Conservation (phyloP, 1,140 invertebrate genomes). For the Lepidostoma basale region DNA sequence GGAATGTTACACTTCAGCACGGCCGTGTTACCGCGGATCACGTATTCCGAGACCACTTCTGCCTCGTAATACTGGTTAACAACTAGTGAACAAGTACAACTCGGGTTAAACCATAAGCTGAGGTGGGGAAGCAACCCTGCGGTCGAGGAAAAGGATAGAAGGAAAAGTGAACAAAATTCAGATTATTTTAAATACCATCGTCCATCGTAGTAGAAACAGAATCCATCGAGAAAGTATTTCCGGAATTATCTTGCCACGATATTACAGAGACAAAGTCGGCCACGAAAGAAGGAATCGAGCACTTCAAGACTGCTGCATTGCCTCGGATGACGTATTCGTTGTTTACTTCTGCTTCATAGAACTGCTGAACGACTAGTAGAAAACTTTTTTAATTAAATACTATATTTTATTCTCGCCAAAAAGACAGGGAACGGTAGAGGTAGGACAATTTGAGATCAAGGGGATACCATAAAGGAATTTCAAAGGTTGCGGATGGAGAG, state of each 20-base stretch:
- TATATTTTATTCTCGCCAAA: neutral
- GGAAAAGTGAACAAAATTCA: neutral
- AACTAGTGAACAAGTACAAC: constrained; percentile 64
- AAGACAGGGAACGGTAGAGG: neutral
- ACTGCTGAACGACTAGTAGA: constrained; percentile 79
- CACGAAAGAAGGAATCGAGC: constrained; percentile 90
- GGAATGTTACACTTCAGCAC: constrained; percentile 93
- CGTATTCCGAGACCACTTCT: constrained; percentile 90
- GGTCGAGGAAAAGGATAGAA: constrained; percentile 1
- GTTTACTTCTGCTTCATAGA: constrained; percentile 86
- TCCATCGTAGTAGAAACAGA: constrained; percentile 68
- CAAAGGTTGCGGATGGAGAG: neutral
- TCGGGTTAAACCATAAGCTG: neutral
- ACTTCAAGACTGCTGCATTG: constrained; percentile 90
- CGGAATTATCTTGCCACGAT: constrained; percentile 84
- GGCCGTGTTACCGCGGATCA: constrained; percentile 90
- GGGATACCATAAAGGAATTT: neutral
- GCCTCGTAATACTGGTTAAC: constrained; percentile 90
- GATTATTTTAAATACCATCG: constrained; percentile 60
- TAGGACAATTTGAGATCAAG: constrained; percentile 1
- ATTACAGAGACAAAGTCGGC: constrained; percentile 89
- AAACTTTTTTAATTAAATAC: neutral
- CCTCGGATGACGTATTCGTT: constrained; percentile 91
- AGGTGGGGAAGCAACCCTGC: neutral
- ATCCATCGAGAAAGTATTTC: constrained; percentile 61